Conservation (phyloP, 2,888 invertebrate genomes). For the Matsumyia berberina region DNA sequence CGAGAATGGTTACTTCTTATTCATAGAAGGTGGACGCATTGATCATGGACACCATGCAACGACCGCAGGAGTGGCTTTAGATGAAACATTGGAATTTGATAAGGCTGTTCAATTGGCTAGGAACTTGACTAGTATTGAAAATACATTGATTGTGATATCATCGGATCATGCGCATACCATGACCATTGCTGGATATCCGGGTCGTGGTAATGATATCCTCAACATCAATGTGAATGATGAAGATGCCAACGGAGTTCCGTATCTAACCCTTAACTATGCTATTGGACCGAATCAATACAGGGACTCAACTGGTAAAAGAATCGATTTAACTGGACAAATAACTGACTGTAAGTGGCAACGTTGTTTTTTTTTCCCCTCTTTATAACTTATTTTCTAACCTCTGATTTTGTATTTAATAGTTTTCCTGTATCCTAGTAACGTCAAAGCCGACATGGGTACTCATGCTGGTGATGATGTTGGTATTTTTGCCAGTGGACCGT, state of each 20-base stretch:
- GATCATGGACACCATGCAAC: constrained; percentile 91
- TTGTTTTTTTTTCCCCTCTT: neutral
- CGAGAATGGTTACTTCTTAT: constrained; percentile 86
- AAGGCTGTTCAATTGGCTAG: constrained; percentile 88
- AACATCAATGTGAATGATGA: constrained; percentile 82
- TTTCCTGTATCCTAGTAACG: constrained; percentile 79
- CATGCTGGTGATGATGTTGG: constrained; percentile 92
- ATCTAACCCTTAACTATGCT: constrained; percentile 90
- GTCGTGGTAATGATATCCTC: constrained; percentile 85
- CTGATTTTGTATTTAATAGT: constrained; percentile 70
- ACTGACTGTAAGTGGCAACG: constrained; percentile 72
- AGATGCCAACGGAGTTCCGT: constrained; percentile 84
- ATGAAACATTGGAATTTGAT: constrained; percentile 91
- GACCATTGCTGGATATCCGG: constrained; percentile 90
- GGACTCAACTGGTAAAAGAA: constrained; percentile 78
- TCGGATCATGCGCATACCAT: constrained; percentile 92
- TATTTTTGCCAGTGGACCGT: constrained; percentile 90
- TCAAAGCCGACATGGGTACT: constrained; percentile 85
- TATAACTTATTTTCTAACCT: neutral
- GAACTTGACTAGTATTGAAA: constrained; percentile 86
- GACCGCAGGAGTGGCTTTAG: constrained; percentile 88
- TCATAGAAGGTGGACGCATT: constrained; percentile 89
- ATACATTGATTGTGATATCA: constrained; percentile 92
- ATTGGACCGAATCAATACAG: constrained; percentile 86
- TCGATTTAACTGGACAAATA: constrained; percentile 78